Percentiles rank a stretch among this genome's conserved stretches.
Evolutionary conservation across 2,113 vertebrate genomes (phyloP).

Genomic region (Cavia aperea): DNA sequence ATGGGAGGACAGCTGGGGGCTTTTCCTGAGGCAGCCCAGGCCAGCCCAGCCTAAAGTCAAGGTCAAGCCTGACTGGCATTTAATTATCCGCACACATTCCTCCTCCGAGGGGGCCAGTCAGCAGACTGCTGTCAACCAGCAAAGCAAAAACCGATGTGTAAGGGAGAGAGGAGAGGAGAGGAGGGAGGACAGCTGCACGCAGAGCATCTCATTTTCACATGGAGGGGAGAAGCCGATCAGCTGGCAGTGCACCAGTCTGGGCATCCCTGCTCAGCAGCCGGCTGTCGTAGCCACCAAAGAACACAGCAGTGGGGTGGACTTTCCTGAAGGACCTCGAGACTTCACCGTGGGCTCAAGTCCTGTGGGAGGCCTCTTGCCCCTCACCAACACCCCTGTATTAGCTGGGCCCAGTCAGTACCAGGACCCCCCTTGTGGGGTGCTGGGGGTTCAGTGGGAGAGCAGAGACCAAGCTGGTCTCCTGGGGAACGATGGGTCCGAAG

Average conservation of each 20-base stretch:
- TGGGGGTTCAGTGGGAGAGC: background rate
- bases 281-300: background rate
- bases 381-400: background rate
- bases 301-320: background rate
- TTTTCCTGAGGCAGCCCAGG: background rate
- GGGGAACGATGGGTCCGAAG: too few relatives aligned
- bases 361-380: background rate
- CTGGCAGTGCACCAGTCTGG: background rate
- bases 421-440: background rate
- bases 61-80: background rate
- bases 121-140: background rate
- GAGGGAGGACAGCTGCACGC: background rate
- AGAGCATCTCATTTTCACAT: background rate
- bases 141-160: background rate
- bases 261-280: background rate
- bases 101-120: background rate
- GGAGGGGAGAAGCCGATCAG: background rate
- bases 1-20: background rate
- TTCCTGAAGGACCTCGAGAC: background rate
- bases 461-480: background rate
- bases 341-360: background rate
- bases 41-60: background rate
- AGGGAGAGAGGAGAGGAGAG: background rate
- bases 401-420: background rate
- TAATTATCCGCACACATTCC: background rate